These are phyloP conservation scores for Epinotia ramella DNA, from an alignment of 2,888 invertebrate species.

Conservation along the genomic window DNA sequence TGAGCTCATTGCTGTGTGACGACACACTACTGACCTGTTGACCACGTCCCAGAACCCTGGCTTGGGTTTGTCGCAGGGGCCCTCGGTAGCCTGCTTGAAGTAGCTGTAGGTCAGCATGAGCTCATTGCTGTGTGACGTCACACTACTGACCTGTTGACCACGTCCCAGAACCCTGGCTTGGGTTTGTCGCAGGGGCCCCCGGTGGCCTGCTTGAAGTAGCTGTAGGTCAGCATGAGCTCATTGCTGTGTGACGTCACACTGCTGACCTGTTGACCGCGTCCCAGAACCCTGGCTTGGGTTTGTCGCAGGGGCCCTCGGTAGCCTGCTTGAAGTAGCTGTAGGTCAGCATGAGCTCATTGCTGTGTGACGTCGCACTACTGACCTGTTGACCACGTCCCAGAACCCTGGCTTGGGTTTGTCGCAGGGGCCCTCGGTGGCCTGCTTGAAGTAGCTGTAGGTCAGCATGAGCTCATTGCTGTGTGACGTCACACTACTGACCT, in stretches of 20 bases:
- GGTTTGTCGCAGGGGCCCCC: slow-evolving; percentile 92
- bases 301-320: slow-evolving; percentile 93
- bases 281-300: slow-evolving; percentile 94
- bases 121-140: slow-evolving; percentile 88
- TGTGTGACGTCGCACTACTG: slow-evolving; percentile 61
- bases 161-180: slow-evolving; percentile 96
- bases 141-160: slow-evolving; percentile 88
- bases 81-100: slow-evolving; percentile 97
- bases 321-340: slow-evolving; percentile 98
- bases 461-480: slow-evolving; percentile 95
- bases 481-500: slow-evolving; percentile 69
- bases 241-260: slow-evolving; percentile 83
- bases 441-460: slow-evolving; percentile 96
- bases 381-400: slow-evolving; percentile 95
- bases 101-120: slow-evolving; percentile 96
- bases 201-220: slow-evolving; percentile 97
- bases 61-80: slow-evolving; percentile 91
- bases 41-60: slow-evolving; percentile 97
- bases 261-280: slow-evolving; percentile 91
- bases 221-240: slow-evolving; percentile 96
- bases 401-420: slow-evolving; percentile 92
- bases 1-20: slow-evolving; percentile 91
- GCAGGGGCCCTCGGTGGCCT: slow-evolving; percentile 96
- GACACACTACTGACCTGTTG: slow-evolving; percentile 82
- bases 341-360: slow-evolving; percentile 95